These are phyloP conservation scores for Spongilla lacustris DNA, from an alignment of 37 sponge, comb jelly and placozoan genomes.

Conservation along the genomic window DNA sequence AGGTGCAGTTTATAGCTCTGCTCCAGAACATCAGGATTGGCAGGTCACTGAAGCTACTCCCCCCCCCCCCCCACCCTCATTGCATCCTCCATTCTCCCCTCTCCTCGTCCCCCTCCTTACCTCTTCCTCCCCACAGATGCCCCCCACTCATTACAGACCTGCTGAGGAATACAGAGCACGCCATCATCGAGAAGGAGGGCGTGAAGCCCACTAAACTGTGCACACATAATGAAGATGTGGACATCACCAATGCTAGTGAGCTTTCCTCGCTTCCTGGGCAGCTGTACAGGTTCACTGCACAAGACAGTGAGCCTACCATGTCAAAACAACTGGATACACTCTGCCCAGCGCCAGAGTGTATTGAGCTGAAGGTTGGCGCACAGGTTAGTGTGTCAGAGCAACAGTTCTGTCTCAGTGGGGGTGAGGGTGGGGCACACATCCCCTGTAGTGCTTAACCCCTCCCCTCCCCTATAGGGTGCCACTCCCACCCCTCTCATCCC, in stretches of 20 bases:
- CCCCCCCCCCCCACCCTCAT: neutral
- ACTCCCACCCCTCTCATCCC: no score
- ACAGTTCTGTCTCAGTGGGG: no score
- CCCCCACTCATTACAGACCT: constrained; percentile 44
- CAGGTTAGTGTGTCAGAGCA: constrained; percentile 43
- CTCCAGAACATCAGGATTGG: constrained; percentile 86
- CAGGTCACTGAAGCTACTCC: constrained; percentile 22
- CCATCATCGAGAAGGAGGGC: constrained; percentile 69
- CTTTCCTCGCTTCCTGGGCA: constrained; percentile 48
- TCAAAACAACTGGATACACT: constrained; percentile 35
- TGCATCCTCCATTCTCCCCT: neutral
- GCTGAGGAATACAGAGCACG: constrained; percentile 31
- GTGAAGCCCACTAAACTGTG: constrained; percentile 80
- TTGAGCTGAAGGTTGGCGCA: constrained; percentile 83
- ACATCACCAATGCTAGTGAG: constrained; percentile 58
- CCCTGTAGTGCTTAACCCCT: no score
- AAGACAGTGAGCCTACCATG: constrained; percentile 59
- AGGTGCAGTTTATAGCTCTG: constrained; percentile 74
- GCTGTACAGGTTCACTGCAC: constrained; percentile 40
- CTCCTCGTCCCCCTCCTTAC: neutral
- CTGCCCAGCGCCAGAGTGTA: constrained; percentile 54
- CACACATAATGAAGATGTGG: constrained; percentile 85
- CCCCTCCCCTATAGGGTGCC: no score
- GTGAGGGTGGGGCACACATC: neutral
- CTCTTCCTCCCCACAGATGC: constrained; percentile 45